Evolutionary conservation across 2,888 invertebrate species (phyloP).

Genomic region (Cheilosia vulpina): DNA sequence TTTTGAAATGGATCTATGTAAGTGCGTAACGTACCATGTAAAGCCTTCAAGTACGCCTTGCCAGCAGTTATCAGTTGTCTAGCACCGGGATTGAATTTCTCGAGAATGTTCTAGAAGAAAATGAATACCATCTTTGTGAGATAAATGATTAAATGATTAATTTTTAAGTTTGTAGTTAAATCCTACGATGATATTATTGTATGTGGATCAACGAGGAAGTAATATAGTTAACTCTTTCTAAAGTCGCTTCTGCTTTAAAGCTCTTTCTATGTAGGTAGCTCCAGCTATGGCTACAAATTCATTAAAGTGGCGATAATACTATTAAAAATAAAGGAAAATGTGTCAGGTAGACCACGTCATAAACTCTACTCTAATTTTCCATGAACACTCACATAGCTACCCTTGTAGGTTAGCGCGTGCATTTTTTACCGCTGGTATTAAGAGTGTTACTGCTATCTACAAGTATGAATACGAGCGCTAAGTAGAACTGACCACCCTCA

Average conservation of each 20-base stretch:
- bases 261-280: neutral
- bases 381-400: slow-evolving; percentile 20
- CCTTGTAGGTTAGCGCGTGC: neutral
- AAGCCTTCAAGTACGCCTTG: slow-evolving; percentile 96
- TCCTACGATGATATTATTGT: neutral
- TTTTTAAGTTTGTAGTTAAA: neutral
- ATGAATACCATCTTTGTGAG: slow-evolving; percentile 43
- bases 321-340: slow-evolving; percentile 45
- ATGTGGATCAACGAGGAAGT: slow-evolving; percentile 2
- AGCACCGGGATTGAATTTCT: slow-evolving; percentile 97
- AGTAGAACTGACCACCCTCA: slow-evolving; percentile 72
- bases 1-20: slow-evolving; percentile 22
- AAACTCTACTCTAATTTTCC: slow-evolving; percentile 41
- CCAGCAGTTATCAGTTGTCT: slow-evolving; percentile 97
- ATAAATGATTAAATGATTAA: no score
- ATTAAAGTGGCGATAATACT: slow-evolving; percentile 35
- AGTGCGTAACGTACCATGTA: slow-evolving; percentile 90
- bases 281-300: neutral
- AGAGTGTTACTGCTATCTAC: neutral
- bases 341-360: slow-evolving; percentile 5
- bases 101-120: slow-evolving; percentile 95
- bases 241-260: neutral
- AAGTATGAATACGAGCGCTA: slow-evolving; percentile 25
- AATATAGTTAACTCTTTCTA: neutral
- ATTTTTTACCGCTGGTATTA: slow-evolving; percentile 22